These are phyloP conservation scores for Aviceda subcristata DNA, from an alignment of 2,113 vertebrate species.

Conservation along the genomic window DNA sequence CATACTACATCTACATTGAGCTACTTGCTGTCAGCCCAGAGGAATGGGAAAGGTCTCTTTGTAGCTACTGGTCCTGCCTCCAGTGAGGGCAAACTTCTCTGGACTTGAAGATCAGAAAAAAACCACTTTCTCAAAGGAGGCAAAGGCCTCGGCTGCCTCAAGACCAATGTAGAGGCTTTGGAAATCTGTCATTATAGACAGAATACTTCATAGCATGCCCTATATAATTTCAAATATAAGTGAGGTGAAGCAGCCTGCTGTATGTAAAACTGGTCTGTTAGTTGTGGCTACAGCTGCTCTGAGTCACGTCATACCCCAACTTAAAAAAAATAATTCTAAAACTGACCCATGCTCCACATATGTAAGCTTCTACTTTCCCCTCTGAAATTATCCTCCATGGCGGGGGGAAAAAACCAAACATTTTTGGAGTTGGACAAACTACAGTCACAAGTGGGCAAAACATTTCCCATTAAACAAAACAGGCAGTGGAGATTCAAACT, in stretches of 20 bases:
- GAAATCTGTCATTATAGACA: neutral
- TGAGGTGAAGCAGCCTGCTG: neutral
- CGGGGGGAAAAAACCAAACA: neutral
- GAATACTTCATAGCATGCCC: neutral
- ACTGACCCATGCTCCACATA: neutral
- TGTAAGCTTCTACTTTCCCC: neutral
- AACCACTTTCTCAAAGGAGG: neutral
- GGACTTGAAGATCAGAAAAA: neutral
- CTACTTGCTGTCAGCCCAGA: neutral
- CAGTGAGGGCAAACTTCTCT: neutral
- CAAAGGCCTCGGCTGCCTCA: neutral
- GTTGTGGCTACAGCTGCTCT: neutral
- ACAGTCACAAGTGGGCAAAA: neutral
- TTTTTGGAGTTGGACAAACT: neutral
- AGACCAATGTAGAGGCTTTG: neutral
- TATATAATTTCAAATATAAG: neutral
- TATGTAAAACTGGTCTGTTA: neutral
- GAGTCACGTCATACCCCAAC: neutral
- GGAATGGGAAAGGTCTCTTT: neutral
- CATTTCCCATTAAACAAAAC: neutral
- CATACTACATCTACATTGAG: rapidly evolving
- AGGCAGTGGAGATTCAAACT: neutral
- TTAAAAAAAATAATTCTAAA: neutral
- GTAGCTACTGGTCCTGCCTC: rapidly evolving
- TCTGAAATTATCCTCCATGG: neutral